Conservation (phyloP, 2,888 invertebrate genomes). For the Hymenopus coronatus region DNA sequence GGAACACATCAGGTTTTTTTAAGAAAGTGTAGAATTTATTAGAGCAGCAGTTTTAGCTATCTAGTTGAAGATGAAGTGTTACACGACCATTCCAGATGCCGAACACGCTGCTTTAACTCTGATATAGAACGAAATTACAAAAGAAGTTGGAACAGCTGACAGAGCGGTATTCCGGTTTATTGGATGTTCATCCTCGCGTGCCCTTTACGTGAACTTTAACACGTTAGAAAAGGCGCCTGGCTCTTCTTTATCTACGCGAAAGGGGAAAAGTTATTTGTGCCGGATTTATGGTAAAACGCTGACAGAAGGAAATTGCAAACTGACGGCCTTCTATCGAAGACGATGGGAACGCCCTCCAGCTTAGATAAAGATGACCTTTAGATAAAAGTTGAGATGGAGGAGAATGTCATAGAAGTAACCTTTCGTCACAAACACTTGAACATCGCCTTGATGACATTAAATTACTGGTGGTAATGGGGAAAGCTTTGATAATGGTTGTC, state of each 20-base stretch:
- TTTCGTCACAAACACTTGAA: background rate
- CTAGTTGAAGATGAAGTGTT: too few species aligned
- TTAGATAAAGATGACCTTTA: background rate
- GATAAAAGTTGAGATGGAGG: background rate
- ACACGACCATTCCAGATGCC: too few species aligned
- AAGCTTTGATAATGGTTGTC: too few species aligned
- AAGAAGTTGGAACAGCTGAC: background rate
- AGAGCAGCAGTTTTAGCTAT: too few species aligned
- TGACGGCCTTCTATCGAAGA: background rate
- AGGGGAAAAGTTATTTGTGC: background rate
- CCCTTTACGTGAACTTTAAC: background rate
- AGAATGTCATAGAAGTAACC: background rate
- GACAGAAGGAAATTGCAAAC: background rate
- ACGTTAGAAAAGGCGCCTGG: background rate
- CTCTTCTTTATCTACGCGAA: background rate
- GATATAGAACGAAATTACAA: background rate
- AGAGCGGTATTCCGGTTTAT: background rate
- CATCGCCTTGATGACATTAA: background rate
- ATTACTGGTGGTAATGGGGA: too few species aligned
- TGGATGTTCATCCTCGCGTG: background rate
- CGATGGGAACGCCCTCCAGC: background rate
- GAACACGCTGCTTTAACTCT: too few species aligned
- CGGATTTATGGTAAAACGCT: background rate
- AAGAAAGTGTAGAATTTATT: too few species aligned
- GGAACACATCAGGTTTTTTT: too few species aligned